Evolutionary conservation across 2,797 vertebrate species (phyloP), one percentile per base, ranked within the genome.

Genomic region (Neostethus bicornis): DNA sequence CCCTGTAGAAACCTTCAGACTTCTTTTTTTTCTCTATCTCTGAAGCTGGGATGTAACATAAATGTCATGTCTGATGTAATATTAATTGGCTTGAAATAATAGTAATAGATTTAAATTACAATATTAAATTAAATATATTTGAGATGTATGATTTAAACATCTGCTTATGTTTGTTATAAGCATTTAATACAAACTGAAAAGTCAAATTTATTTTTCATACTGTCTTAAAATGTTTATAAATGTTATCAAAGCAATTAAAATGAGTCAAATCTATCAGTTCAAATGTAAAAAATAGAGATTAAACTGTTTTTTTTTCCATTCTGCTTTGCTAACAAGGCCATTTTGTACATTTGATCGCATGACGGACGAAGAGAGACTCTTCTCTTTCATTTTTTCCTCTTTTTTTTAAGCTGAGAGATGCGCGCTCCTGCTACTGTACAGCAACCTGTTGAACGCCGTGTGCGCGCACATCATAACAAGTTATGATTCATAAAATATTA

Each of bases 401-500:
- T 11, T 37, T 13, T 19, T 28, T 13, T 14, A 1, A 59, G 68
- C 71, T 37, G 46, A 52, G 83, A 76, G 66, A 90, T 87, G 87
- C 85, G 84, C 85, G 78, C 60, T 51, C 81, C 77, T 86, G 83
- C 80, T 90, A 92, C 91, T 92, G 91, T 92, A 92, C 87, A 57
- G 77, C 83, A 85, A 93, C 91, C 90, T 92, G 92, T 93, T 92
- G 92, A 90, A 73, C 82, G 79, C 80, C 69, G 70, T 48, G 83
- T 86, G 90, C 89, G 86, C 89, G 77, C 86, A 86, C 87, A 90
- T 92, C 90, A 93, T 93, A 92, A 90, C 89, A 91, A 91, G 88
- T 92, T 92, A 93, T 92, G 91, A 93, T 91, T 92, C 91, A 93
- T 92, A 93, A 91, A 90, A 91, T 85, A 86, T 80, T 86, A 89